Evolutionary conservation across 2,797 vertebrate genomes (phyloP).

Genomic region (Zenarchopterus dispar): DNA sequence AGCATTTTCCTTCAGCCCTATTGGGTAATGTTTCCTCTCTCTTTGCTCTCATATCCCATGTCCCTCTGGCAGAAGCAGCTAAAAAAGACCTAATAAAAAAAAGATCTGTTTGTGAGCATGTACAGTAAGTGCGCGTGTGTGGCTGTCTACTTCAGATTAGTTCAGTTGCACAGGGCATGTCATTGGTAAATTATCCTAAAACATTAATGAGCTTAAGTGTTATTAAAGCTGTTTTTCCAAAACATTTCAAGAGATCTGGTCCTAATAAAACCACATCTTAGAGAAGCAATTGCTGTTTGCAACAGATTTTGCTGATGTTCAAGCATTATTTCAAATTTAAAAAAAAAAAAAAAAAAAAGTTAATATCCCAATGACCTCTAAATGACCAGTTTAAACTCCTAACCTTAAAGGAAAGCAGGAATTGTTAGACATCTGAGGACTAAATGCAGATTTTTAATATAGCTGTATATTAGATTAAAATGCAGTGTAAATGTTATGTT

Average conservation of each 20-base stretch:
- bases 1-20: conserved; percentile 30
- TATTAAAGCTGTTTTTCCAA: background rate
- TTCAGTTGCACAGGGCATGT: conserved; percentile 14
- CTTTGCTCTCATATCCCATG: conserved; percentile 27
- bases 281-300: background rate
- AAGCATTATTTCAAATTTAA: no score
- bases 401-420: no score
- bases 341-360: background rate
- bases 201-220: conserved; percentile 24
- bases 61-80: conserved; percentile 27
- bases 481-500: conserved; percentile 71
- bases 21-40: conserved; percentile 19
- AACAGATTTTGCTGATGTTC: conserved; percentile 16
- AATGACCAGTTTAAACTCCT: no score
- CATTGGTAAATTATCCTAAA: conserved; percentile 34
- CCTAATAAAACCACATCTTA: conserved; percentile 2
- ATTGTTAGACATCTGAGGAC: background rate
- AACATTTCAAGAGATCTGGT: background rate
- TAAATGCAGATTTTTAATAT: conserved; percentile 52
- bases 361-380: background rate
- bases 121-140: conserved; percentile 1
- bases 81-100: conserved; percentile 20
- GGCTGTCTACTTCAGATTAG: conserved; percentile 31
- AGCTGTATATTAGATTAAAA: conserved; percentile 70
- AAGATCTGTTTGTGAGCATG: conserved; percentile 25